A percentile compares a stretch with the other conserved stretches of the same genome.
phyloP scores from a whole-genome alignment of 53 echinoderm and acorn worm species.

The Henricia sp. region DNA sequence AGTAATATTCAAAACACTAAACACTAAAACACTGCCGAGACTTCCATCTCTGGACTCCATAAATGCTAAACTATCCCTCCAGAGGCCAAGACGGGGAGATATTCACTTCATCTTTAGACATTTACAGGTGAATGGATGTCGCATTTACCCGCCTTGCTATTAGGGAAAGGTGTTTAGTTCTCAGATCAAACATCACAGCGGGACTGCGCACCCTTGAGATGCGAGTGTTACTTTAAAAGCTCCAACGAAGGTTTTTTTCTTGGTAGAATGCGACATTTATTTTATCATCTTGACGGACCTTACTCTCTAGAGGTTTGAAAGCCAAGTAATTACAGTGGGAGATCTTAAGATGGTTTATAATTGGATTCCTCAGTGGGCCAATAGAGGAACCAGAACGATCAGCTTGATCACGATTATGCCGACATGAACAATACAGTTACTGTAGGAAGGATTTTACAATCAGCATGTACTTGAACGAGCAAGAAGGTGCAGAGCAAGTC shows the following conservation, averaged over 20 bases:
- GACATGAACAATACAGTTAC: constrained; percentile 22
- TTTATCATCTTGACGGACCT: neutral
- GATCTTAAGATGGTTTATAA: constrained; percentile 2
- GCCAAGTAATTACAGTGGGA: constrained; percentile 27
- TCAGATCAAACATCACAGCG: neutral
- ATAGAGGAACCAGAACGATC: constrained; percentile 56
- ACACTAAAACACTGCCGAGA: no score
- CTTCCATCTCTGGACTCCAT: no score
- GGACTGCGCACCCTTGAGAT: constrained; percentile 37
- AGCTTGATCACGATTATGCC: constrained; percentile 36
- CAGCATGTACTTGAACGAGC: constrained; percentile 1
- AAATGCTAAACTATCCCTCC: no score
- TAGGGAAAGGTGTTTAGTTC: constrained; percentile 45
- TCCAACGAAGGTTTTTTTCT: constrained; percentile 1
- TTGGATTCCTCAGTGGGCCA: constrained; percentile 42
- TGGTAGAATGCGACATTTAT: neutral
- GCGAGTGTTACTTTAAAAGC: constrained; percentile 31
- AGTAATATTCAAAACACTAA: no score
- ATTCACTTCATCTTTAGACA: neutral
- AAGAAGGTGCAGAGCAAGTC: neutral
- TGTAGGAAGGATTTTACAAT: no score
- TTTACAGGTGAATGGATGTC: neutral
- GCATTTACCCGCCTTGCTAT: constrained; percentile 17
- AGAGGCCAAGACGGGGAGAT: no score
- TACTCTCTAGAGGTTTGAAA: neutral